Base-by-base conservation (phyloP, 2,797 vertebrate genomes). In the Galagoides demidoff region DNA sequence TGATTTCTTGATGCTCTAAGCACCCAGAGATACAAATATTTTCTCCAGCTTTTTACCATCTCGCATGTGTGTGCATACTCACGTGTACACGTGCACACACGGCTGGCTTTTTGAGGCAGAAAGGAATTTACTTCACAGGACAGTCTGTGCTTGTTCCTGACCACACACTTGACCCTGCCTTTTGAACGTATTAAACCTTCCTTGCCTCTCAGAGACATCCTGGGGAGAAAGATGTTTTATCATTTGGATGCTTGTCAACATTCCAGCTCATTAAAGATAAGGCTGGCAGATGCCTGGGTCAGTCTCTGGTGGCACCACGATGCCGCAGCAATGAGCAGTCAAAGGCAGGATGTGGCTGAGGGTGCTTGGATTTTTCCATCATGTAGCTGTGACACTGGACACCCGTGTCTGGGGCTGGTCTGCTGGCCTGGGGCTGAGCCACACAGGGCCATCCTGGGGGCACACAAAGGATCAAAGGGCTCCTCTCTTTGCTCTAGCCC, bases 91-190 rank as follows among this genome's bases (percentile, higher is more conserved):
- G 2, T 34, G n/a, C 17, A 17, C 49, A 68, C 61, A 85, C 20
- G 55, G 45, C 81, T 78, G 68, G n/a, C 64, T 95, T 74, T 93
- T 45, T n/a, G 59, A 93, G 76, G 37, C 25, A 85, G 79, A 84
- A 82, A 87, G 70, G 39, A 85, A 85, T 89, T 66, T n/a, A 81
- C 11, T 63, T 85, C n/a, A 61, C 13, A 71, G 79, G 78, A 78
- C 20, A 17, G 8, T 43, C 39, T 89, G 70, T 66, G 31, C 43
- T 90, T 93, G 22, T 52, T 95, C 27, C n/a, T 34, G 61, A 92
- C 37, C 34, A 57, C 66, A 78, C 14, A 52, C 22, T 96, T 94
- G 70, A 49, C 57, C 16, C 43, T 95, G 92, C 12, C 9, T 57
- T 88, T 89, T 52, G 70, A 71, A 73, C 49, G 63, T 83, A 88